Evolutionary conservation across 2,113 vertebrate species (phyloP).

Genomic region (Lanius collurio): DNA sequence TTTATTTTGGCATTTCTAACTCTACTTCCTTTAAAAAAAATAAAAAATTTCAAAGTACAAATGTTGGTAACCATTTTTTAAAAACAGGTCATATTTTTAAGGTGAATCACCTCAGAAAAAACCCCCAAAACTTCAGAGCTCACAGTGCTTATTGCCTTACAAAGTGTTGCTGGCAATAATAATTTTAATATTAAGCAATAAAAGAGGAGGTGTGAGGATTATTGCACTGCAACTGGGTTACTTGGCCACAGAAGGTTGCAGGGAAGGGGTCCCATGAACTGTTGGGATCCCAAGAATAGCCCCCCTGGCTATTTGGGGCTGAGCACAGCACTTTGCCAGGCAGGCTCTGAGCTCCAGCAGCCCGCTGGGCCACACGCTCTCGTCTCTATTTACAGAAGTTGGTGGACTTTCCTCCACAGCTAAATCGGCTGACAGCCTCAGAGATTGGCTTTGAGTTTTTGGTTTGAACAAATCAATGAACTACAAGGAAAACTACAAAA

Average conservation of each 20-base stretch:
- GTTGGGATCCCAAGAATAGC: fast-evolving
- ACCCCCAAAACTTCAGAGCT: neutral
- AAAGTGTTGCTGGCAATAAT: neutral
- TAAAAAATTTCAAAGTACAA: neutral
- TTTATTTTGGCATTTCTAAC: neutral
- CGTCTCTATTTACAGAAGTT: neutral
- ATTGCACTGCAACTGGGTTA: neutral
- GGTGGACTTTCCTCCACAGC: conserved; percentile 47
- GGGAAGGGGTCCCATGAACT: neutral
- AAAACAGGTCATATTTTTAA: neutral
- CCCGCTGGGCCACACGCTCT: neutral
- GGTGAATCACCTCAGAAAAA: neutral
- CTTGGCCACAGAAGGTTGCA: neutral
- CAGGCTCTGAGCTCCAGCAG: neutral
- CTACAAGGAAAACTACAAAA: conserved; percentile 44
- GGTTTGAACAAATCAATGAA: conserved; percentile 29
- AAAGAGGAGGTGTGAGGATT: neutral
- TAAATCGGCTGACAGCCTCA: neutral
- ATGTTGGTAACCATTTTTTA: neutral
- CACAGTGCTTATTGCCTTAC: neutral
- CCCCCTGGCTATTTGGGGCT: fast-evolving
- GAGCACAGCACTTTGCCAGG: neutral
- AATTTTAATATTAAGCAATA: neutral
- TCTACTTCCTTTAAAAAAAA: neutral
- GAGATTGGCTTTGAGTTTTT: conserved; percentile 35